Evolutionary conservation across 64 coral and sea anemone genomes (phyloP).

Genomic region (Pachyseris speciosa): DNA sequence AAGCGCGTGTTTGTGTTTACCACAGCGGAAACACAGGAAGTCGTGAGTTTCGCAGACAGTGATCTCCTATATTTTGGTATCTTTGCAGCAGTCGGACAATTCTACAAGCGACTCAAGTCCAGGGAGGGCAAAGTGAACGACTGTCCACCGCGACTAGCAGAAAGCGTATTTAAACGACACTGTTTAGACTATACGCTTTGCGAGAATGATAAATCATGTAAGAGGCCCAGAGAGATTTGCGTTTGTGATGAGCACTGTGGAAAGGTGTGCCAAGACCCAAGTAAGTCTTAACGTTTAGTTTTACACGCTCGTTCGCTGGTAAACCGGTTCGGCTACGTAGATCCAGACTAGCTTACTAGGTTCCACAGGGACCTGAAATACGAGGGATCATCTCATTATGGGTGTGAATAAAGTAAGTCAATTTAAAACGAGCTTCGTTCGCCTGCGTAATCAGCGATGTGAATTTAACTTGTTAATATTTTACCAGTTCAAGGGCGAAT

Average conservation of each 20-base stretch:
- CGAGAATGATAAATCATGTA: conserved; percentile 23
- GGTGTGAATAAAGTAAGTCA: conserved; percentile 3
- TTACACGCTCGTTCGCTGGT: not conserved
- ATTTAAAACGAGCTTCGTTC: not conserved
- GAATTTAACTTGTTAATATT: conserved; percentile 36
- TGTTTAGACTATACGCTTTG: not conserved
- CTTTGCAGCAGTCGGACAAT: conserved; percentile 6
- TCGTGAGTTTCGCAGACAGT: not conserved
- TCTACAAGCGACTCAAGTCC: conserved; percentile 23
- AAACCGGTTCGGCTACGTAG: not conserved
- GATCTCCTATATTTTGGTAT: not conserved
- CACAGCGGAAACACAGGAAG: not conserved
- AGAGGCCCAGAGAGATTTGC: not conserved
- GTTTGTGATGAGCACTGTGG: conserved; percentile 5
- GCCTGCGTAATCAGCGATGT: not conserved
- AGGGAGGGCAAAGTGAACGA: not conserved
- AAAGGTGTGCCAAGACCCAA: conserved; percentile 22
- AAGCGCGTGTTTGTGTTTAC: not conserved
- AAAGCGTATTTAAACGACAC: not conserved
- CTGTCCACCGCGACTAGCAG: not conserved
- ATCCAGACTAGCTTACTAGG: not conserved
- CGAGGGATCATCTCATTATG: not conserved
- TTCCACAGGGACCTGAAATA: not conserved
- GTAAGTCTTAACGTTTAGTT: not conserved
- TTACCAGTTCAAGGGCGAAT: not conserved